A percentile compares a stretch with the other conserved stretches of the same genome.
Conservation (phyloP, 37 sponge, comb jelly and placozoan species). For the Lycopodina hypogea region DNA sequence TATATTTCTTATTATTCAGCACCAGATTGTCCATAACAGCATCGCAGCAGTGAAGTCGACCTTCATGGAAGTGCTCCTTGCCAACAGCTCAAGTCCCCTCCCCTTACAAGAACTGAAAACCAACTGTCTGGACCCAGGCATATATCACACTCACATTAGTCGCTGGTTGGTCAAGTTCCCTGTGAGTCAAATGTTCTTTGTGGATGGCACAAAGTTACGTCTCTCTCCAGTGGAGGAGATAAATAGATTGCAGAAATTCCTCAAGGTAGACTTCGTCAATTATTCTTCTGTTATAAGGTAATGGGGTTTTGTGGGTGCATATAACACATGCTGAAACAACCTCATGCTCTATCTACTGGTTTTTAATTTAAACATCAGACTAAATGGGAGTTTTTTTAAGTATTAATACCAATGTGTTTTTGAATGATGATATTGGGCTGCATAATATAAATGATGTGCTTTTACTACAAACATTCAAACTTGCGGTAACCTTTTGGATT, state of each 20-base stretch:
- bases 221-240: conserved; percentile 47
- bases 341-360: no score
- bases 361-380: no score
- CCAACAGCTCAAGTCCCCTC: conserved; percentile 48
- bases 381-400: no score
- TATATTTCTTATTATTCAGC: conserved; percentile 57
- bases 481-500: no score
- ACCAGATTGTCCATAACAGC: conserved; percentile 55
- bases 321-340: not conserved
- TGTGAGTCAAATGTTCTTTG: conserved; percentile 41
- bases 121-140: no score
- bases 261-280: conserved; percentile 25
- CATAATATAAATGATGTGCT: no score
- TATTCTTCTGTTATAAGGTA: conserved; percentile 43
- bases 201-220: conserved; percentile 66
- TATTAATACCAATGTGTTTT: no score
- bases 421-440: no score
- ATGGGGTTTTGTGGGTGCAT: not conserved
- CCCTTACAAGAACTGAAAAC: conserved; percentile 17
- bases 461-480: no score
- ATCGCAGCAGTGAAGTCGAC: conserved; percentile 39
- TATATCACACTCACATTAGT: no score
- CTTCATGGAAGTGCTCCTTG: no score
- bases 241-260: conserved; percentile 39
- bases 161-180: no score